phyloP scores from a whole-genome alignment of 2,797 vertebrate genomes.

The Acrossocheilus wenchowensis region DNA sequence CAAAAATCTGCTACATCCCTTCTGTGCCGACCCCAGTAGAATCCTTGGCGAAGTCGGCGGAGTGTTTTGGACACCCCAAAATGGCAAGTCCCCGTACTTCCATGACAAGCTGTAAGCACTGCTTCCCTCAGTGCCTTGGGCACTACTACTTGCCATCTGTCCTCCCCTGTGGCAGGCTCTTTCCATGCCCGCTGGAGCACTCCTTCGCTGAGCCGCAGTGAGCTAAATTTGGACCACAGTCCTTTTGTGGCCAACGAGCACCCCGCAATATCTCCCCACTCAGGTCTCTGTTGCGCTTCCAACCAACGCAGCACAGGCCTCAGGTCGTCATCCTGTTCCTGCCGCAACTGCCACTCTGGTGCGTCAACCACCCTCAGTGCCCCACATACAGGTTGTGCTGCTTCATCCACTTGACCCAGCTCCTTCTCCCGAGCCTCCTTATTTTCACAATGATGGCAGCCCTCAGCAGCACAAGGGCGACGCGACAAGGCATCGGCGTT shows the following conservation, averaged over 20 bases:
- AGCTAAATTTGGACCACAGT: background rate
- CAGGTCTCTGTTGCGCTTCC: background rate
- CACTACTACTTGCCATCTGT: slow-evolving; percentile 37
- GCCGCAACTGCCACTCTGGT: background rate
- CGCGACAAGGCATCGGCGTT: slow-evolving; percentile 3
- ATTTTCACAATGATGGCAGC: background rate
- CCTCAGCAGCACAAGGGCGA: background rate
- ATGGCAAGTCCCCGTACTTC: too few relatives aligned
- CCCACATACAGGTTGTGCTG: too few relatives aligned
- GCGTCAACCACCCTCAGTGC: background rate
- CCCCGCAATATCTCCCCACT: background rate
- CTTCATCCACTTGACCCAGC: too few relatives aligned
- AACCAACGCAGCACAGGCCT: slow-evolving; percentile 41
- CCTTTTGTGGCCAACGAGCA: background rate
- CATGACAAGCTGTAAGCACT: too few relatives aligned
- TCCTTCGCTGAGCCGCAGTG: slow-evolving; percentile 19
- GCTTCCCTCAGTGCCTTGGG: background rate
- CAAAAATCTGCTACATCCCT: slow-evolving; percentile 28
- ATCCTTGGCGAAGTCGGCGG: too few relatives aligned
- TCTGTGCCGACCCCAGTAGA: background rate
- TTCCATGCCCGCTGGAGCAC: slow-evolving; percentile 36
- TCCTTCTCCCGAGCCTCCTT: too few relatives aligned
- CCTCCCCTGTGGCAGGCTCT: slow-evolving; percentile 22
- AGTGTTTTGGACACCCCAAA: too few relatives aligned
- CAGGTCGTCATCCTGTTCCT: slow-evolving; percentile 44